These are phyloP conservation scores for Oostethus manadensis DNA, from an alignment of 2,113 vertebrate species.

Conservation along the genomic window DNA sequence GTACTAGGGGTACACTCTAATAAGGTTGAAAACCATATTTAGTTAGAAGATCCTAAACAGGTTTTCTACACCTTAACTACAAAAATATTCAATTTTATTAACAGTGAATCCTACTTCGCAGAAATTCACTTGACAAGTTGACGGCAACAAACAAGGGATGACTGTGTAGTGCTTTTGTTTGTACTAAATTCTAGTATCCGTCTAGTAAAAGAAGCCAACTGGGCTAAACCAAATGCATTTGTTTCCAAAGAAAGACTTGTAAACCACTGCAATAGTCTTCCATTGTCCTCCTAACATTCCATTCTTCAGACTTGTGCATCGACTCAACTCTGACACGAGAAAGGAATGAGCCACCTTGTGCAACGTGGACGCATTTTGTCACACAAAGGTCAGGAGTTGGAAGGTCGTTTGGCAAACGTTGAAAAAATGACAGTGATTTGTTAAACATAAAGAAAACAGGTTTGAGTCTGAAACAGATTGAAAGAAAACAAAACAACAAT, in stretches of 20 bases:
- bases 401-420: not conserved
- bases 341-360: not conserved
- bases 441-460: not conserved
- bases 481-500: no score
- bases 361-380: not conserved
- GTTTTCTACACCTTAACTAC: no score
- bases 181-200: no score
- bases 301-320: slow-evolving; percentile 7
- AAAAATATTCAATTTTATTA: no score
- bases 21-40: no score
- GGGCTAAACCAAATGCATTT: not conserved
- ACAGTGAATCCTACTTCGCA: no score
- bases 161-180: no score
- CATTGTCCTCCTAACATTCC: not conserved
- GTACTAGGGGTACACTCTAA: no score
- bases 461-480: no score
- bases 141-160: no score
- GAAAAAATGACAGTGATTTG: not conserved
- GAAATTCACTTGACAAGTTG: no score
- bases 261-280: not conserved
- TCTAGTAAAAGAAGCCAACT: not conserved
- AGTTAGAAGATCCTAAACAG: no score
- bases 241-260: not conserved
- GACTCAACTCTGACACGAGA: not conserved
- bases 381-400: slow-evolving; percentile 5